Base-by-base conservation (phyloP, 2,113 vertebrate genomes). In the Lampris megalopsis region DNA sequence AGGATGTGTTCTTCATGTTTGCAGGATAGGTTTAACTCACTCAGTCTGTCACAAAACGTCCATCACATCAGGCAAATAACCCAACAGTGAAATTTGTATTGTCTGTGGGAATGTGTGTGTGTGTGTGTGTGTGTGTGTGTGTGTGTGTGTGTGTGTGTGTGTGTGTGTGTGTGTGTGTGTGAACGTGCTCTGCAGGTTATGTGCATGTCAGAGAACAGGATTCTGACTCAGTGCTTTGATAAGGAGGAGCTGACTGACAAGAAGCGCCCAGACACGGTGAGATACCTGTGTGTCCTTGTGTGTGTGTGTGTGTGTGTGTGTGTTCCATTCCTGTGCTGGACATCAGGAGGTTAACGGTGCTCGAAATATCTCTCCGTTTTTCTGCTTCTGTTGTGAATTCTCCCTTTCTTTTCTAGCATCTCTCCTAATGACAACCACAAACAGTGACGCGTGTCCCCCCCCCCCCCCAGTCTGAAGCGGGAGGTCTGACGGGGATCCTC, bases 221-320 rank as follows among this genome's bases (percentile, higher is more conserved):
- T 98, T 82, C 92, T 97, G 86, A 96, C 88, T 52, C 96, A 97
- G 86, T 98, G 97, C 87, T 99, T 98, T 0, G 93, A 98, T 68
- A 91, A 94, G 70, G 95, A 92, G 1, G 98, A 99, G 91, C 94
- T 98, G 91, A 96, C 95, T 0, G 98, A 98, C 94, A 99, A 97
- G 83, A 99, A 98, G 82, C 95, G 97, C 0, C 98, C 97, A 0
- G 97, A 99, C 70, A 99, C 98, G 87, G 98, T 99, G 86, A 88
- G 94, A 80, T 5, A 42, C n/a, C 3, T 47, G 4, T 11, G 0
- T 48, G 48, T 85, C 13, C 69, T 53, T 63, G 3, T 47, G 6
- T 37, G 2, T 56, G 35, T 43, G 60, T 60, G 3, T 24, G 1
- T 75, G 9, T 1, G 3, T 59, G 42, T 67, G 9, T 0, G 3